Conservation (phyloP, 2,888 invertebrate genomes). For the Ophonus ardosiacus region DNA sequence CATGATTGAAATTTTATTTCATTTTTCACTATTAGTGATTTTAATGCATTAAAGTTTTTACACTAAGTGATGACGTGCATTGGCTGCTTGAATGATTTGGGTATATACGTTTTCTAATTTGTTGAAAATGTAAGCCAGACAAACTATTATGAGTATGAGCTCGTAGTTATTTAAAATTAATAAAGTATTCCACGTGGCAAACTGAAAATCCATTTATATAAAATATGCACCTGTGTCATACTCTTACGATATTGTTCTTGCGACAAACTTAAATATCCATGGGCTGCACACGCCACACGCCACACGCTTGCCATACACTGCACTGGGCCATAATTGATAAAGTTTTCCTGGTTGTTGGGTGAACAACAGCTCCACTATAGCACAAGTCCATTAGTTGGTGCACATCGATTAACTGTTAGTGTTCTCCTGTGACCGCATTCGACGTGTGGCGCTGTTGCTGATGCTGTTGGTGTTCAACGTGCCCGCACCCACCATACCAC, state of each 20-base stretch:
- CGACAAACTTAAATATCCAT: slow-evolving; percentile 48
- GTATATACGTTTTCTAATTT: too few relatives aligned
- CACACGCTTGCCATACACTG: not conserved
- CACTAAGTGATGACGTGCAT: too few relatives aligned
- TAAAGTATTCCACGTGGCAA: too few relatives aligned
- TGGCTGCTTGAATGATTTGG: too few relatives aligned
- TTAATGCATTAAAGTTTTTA: too few relatives aligned
- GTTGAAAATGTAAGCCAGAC: too few relatives aligned
- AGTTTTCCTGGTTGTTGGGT: slow-evolving; percentile 43
- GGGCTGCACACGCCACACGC: slow-evolving; percentile 1
- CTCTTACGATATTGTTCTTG: slow-evolving; percentile 41
- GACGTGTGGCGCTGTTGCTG: slow-evolving; percentile 20
- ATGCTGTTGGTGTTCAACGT: too few relatives aligned
- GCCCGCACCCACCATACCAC: not conserved
- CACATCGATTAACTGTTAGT: slow-evolving; percentile 54
- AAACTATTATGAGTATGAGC: too few relatives aligned
- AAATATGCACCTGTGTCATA: slow-evolving; percentile 24
- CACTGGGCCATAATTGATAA: slow-evolving; percentile 43
- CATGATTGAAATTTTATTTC: too few relatives aligned
- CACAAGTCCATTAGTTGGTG: slow-evolving; percentile 44
- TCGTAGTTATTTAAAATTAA: too few relatives aligned
- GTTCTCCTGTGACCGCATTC: slow-evolving; percentile 47
- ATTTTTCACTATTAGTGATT: too few relatives aligned
- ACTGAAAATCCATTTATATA: not conserved
- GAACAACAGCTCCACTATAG: slow-evolving; percentile 27